Conservation (phyloP, 2,888 invertebrate genomes). For the Villa cingulata region DNA sequence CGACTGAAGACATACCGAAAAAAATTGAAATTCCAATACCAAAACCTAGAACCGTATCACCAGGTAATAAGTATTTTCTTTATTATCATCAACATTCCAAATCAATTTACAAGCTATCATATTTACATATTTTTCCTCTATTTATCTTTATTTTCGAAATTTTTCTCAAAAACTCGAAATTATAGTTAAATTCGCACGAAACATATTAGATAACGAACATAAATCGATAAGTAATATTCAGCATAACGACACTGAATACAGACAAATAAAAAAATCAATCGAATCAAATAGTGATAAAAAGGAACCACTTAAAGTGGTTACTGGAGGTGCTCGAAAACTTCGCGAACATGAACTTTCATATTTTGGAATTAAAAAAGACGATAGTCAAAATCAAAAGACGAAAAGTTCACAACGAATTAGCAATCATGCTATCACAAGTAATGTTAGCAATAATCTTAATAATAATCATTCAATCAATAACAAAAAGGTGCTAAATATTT, state of each 20-base stretch:
- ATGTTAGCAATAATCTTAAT: neutral
- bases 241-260: neutral
- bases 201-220: conserved; percentile 20
- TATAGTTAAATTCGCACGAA: conserved; percentile 18
- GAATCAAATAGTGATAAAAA: neutral
- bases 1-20: neutral
- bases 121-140: no score
- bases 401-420: conserved; percentile 1
- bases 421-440: neutral
- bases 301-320: conserved; percentile 28
- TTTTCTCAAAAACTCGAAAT: no score
- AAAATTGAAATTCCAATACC: conserved; percentile 24
- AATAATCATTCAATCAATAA: conserved; percentile 10
- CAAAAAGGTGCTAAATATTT: conserved; percentile 5
- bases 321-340: conserved; percentile 39
- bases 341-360: conserved; percentile 47
- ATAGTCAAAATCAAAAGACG: conserved; percentile 7
- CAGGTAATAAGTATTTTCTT: no score
- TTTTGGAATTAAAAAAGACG: conserved; percentile 37
- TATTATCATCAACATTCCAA: no score
- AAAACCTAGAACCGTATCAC: conserved; percentile 24
- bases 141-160: no score
- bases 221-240: neutral
- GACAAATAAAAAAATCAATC: neutral
- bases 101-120: no score